Evolutionary conservation across 2,797 vertebrate species (phyloP).

Genomic region (Lacerta agilis): DNA sequence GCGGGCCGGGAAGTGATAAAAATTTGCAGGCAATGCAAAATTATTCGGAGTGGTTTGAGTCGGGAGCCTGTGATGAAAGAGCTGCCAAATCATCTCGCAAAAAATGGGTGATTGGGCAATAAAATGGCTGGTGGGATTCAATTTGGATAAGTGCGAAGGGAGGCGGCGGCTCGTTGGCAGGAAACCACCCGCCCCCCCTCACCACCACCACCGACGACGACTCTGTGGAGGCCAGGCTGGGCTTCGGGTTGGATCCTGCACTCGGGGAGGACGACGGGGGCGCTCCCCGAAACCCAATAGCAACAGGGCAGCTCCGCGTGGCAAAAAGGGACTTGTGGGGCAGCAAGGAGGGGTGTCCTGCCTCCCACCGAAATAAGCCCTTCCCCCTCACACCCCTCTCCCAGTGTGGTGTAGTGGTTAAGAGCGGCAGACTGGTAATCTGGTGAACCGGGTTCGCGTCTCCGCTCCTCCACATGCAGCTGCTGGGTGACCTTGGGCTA

Average conservation of each 20-base stretch:
- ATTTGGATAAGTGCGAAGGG: slow-evolving; percentile 19
- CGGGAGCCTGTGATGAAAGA: neutral
- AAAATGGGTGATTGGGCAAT: slow-evolving; percentile 16
- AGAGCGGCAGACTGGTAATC: no score
- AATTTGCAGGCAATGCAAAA: neutral
- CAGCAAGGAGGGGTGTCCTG: neutral
- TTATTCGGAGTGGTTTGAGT: neutral
- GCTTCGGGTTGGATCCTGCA: neutral
- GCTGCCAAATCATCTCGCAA: slow-evolving; percentile 7
- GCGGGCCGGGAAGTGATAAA: neutral
- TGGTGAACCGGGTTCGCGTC: no score
- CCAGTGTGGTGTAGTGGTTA: no score
- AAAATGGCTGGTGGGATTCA: slow-evolving; percentile 23
- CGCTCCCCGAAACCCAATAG: neutral
- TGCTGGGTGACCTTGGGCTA: no score
- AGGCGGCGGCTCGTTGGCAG: neutral
- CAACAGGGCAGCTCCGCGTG: no score
- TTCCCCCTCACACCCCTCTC: no score
- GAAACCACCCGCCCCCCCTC: neutral
- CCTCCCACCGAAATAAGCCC: no score
- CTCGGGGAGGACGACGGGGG: neutral
- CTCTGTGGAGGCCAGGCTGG: neutral
- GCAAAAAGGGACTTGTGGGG: neutral
- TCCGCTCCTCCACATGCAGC: no score
- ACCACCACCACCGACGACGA: neutral